These are phyloP conservation scores for Gymnothorax reevesii DNA, from an alignment of 2,797 vertebrate genomes.

Conservation along the genomic window DNA sequence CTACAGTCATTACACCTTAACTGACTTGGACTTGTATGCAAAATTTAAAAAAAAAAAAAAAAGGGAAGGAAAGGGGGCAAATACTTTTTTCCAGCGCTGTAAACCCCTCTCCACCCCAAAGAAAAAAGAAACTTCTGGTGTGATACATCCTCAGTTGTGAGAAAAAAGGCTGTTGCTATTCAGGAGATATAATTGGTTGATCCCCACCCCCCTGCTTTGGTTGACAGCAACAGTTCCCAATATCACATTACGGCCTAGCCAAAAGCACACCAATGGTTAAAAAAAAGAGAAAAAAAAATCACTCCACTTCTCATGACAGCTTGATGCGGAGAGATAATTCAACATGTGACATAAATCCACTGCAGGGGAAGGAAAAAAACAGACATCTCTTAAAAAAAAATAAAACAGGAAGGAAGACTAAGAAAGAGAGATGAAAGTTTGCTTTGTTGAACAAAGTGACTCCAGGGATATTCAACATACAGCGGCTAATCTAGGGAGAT, in stretches of 20 bases:
- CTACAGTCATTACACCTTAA: no score
- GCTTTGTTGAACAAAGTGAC: not conserved
- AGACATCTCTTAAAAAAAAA: not conserved
- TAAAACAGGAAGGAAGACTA: not conserved
- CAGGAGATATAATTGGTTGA: not conserved
- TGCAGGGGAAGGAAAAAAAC: not conserved
- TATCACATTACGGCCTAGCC: not conserved
- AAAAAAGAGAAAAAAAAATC: no score
- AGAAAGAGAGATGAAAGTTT: not conserved
- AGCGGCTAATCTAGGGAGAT: not conserved
- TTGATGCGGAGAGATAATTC: not conserved
- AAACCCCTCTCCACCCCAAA: no score
- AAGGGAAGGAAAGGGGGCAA: no score
- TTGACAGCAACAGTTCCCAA: not conserved
- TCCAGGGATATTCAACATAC: not conserved
- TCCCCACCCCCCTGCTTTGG: no score
- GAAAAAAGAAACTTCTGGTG: not conserved
- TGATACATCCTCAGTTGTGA: not conserved
- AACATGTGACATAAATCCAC: constrained; percentile 2
- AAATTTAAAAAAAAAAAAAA: no score
- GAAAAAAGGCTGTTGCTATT: not conserved
- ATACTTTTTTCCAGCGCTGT: no score
- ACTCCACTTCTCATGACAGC: not conserved
- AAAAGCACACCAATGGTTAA: not conserved
- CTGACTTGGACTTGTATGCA: no score